These are phyloP conservation scores for Scrobipalpa atriplicella DNA, from an alignment of 2,888 invertebrate species.

Conservation along the genomic window DNA sequence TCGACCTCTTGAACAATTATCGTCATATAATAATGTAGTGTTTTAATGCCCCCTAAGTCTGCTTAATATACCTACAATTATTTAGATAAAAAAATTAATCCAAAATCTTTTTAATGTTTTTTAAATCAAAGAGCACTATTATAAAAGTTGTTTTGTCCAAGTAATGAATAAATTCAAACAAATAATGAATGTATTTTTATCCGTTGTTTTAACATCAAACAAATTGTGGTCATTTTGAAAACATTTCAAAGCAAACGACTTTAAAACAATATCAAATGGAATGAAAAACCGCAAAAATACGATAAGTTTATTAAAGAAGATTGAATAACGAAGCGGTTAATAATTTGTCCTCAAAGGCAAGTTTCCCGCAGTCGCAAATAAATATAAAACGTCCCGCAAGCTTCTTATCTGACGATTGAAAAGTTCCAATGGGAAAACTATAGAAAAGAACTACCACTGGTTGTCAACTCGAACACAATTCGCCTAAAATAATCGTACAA, in stretches of 20 bases:
- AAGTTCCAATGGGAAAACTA: slow-evolving; percentile 67
- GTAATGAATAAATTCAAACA: too few relatives aligned
- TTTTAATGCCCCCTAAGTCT: too few relatives aligned
- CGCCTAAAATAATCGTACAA: not conserved
- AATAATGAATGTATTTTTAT: too few relatives aligned
- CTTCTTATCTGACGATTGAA: slow-evolving; percentile 76
- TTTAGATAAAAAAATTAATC: too few relatives aligned
- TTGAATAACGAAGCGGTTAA: slow-evolving; percentile 7
- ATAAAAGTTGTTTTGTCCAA: too few relatives aligned
- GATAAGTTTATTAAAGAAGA: slow-evolving; percentile 2
- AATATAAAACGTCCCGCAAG: slow-evolving; percentile 67
- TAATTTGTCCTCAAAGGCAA: slow-evolving; percentile 25
- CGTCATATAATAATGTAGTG: too few relatives aligned
- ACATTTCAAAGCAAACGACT: not conserved
- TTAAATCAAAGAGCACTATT: too few relatives aligned
- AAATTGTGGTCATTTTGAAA: not conserved
- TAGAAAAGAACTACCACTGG: slow-evolving; percentile 34
- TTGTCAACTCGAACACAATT: slow-evolving; percentile 2
- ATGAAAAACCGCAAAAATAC: not conserved
- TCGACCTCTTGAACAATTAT: too few relatives aligned
- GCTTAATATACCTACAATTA: too few relatives aligned
- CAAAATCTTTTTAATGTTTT: too few relatives aligned
- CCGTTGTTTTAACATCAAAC: not conserved
- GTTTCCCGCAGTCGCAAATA: slow-evolving; percentile 52
- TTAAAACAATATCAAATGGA: not conserved